These are phyloP conservation scores for Bruchidius siliquastri DNA, from an alignment of 2,888 invertebrate species.

Conservation along the genomic window DNA sequence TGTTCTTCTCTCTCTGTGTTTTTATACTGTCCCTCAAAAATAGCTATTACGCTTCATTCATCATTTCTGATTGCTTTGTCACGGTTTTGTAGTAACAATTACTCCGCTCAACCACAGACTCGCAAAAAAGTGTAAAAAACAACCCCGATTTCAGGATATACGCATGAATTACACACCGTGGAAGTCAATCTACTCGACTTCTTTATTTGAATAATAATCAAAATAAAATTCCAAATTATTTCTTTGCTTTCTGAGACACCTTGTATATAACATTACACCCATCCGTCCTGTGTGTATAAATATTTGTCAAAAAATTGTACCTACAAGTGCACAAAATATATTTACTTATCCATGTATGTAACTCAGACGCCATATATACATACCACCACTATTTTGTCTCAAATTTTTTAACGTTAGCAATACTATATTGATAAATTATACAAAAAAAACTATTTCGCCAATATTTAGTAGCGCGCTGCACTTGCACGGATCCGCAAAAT, in stretches of 20 bases:
- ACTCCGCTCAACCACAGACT: no score
- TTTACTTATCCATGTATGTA: background rate
- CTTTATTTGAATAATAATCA: no score
- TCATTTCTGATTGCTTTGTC: no score
- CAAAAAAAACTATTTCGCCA: background rate
- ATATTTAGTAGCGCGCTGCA: background rate
- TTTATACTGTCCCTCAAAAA: no score
- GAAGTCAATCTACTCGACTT: no score
- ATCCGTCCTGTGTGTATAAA: conserved; percentile 24
- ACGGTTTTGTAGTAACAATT: no score
- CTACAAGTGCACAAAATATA: conserved; percentile 1
- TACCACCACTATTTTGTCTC: background rate
- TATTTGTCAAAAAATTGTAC: conserved; percentile 1
- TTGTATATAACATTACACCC: conserved; percentile 10
- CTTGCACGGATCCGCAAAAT: background rate
- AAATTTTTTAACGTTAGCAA: background rate
- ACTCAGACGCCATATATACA: background rate
- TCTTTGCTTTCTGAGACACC: background rate
- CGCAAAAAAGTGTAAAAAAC: no score
- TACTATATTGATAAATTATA: background rate
- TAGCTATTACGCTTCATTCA: no score
- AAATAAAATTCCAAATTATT: no score
- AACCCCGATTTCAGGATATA: no score
- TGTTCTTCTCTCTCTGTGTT: no score
- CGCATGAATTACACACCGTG: no score